A percentile compares a stretch with the other conserved stretches of the same genome.
Evolutionary conservation across 2,113 vertebrate genomes (phyloP).

Genomic region (Petrocephalus microphthalmus): DNA sequence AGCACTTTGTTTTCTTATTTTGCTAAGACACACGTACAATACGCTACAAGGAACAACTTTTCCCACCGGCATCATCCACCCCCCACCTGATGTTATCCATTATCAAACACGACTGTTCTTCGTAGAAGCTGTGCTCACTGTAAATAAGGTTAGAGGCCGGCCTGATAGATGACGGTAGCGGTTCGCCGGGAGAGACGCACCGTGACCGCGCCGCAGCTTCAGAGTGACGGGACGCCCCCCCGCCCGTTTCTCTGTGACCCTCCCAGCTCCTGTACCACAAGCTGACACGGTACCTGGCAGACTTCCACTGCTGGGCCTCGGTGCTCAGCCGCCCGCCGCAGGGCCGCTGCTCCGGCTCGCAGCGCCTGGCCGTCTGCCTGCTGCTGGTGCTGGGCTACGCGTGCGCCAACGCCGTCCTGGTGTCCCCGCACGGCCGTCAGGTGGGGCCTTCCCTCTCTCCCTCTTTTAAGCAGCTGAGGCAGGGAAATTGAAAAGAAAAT

Average conservation of each 20-base stretch:
- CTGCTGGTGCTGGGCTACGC: slow-evolving; percentile 56
- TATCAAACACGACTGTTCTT: background rate
- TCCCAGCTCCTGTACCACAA: slow-evolving; percentile 58
- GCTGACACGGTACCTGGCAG: slow-evolving; percentile 59
- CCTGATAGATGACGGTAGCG: background rate
- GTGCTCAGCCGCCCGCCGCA: slow-evolving; percentile 54
- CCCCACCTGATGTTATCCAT: background rate
- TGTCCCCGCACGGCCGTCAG: slow-evolving; percentile 44
- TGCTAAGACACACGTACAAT: background rate
- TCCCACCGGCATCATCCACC: background rate
- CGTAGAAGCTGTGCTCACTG: background rate
- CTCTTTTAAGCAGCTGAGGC: background rate
- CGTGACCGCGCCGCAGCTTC: background rate
- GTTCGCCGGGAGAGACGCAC: background rate
- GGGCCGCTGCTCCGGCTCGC: slow-evolving; percentile 46
- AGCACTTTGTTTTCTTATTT: background rate
- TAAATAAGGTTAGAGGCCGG: background rate
- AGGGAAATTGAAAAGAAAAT: background rate
- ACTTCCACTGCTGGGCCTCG: slow-evolving; percentile 66
- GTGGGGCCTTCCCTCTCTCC: slow-evolving; percentile 39
- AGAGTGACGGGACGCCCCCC: background rate
- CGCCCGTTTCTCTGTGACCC: background rate
- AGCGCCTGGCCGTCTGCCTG: slow-evolving; percentile 59
- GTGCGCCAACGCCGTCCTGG: slow-evolving; percentile 46
- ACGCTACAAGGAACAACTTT: background rate